Evolutionary conservation across 2,113 vertebrate genomes (phyloP).

Genomic region (Murina feae): DNA sequence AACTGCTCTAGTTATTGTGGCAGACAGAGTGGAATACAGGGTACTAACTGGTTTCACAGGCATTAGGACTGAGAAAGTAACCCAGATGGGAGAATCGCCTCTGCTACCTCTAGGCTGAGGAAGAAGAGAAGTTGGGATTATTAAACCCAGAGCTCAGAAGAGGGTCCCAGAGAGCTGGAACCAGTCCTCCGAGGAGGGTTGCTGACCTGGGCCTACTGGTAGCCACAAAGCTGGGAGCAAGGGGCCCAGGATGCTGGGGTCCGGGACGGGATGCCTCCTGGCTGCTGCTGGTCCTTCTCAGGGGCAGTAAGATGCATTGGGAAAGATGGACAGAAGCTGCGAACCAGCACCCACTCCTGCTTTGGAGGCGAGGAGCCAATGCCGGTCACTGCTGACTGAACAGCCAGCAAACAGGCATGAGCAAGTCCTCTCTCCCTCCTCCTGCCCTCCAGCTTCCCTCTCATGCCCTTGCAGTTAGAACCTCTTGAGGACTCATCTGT

Average conservation of each 20-base stretch:
- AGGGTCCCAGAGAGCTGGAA: background rate
- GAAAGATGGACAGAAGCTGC: background rate
- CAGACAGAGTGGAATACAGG: background rate
- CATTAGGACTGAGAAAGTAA: background rate
- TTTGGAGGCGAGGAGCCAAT: background rate
- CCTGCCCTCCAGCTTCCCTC: background rate
- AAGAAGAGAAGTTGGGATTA: background rate
- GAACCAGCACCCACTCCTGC: too few species aligned
- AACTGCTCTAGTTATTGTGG: background rate
- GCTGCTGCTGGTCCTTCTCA: background rate
- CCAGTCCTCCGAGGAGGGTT: too few species aligned
- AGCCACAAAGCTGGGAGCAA: background rate
- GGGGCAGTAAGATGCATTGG: background rate
- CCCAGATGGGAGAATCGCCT: background rate
- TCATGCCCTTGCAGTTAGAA: background rate
- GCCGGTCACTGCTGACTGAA: fast-evolving
- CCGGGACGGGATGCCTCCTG: fast-evolving
- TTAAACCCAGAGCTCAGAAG: background rate
- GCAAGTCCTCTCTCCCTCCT: background rate
- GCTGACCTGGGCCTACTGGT: fast-evolving
- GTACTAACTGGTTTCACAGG: background rate
- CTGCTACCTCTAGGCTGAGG: too few species aligned
- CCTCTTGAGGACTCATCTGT: background rate
- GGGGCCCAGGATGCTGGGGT: background rate
- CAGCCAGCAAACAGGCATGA: background rate